Base-by-base conservation (phyloP, 1,140 invertebrate species). In the Elymnias hypermnestra region DNA sequence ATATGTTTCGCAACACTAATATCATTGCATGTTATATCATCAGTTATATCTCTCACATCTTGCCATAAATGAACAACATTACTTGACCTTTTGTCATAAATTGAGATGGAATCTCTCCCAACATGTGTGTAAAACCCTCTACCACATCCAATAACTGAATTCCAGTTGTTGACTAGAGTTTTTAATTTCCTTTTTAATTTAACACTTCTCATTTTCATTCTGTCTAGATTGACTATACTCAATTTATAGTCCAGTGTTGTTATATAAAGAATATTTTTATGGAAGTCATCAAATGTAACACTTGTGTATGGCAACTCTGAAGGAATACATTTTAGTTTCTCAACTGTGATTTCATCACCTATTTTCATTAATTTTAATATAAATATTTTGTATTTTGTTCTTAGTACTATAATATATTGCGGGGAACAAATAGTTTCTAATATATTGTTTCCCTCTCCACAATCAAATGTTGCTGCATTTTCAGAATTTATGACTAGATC, bases 181-280 rank as follows among this genome's bases (percentile, higher is more conserved):
- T 25, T 36, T 5, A 43, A 18, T 12, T 60, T 63, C 0, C 48
- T 40, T 51, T 61, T 69, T 36, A 84, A 45, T 23, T 72, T 53
- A 8, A 77, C 53, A 47, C 53, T 75, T 53, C 64, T 60, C 5
- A 55, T 62, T 5, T 58, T 63, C 52, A 83, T 53, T 45, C 72
- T 68, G 15, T 83, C 74, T 40, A 79, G 47, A 53, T 83, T 84
- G 3, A 84, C 57, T 40, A 84, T 77, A 29, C 52, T 68, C 17
- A 84, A 41, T 18, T 66, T 69, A 13, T 63, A 46, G 19, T 81
- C 63, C 31, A 84, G 42, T 26, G 57, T 63, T 31, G 71, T 75
- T 0, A 72, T 56, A 63, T 83, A 81, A 5, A 81, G 39, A 25
- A 85, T 82, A 36, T 83, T 78, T 37, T 63, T 77, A 41, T 84